Percentiles rank a stretch among this genome's conserved stretches.
Evolutionary conservation across 2,113 vertebrate genomes (phyloP).

Genomic region (Atrichornis clamosus): DNA sequence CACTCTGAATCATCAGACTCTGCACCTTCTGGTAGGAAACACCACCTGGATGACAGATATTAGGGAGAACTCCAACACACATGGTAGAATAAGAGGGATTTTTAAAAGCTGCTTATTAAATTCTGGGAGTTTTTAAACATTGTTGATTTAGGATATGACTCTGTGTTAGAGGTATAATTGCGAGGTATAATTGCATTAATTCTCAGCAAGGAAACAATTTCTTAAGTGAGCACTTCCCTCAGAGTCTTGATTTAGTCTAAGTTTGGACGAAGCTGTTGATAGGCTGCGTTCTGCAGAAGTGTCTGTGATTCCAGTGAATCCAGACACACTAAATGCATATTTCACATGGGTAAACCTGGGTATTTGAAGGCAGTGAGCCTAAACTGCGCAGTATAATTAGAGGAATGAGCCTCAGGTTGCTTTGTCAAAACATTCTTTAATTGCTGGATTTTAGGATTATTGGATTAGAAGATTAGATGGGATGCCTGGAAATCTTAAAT

Average conservation of each 20-base stretch:
- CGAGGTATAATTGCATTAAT: not conserved
- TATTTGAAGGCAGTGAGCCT: conserved; percentile 11
- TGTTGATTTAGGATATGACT: not conserved
- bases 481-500: conserved; percentile 35
- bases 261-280: not conserved
- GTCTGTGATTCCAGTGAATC: not conserved
- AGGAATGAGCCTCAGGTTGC: conserved; percentile 35
- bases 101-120: not conserved
- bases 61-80: not conserved
- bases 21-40: not conserved
- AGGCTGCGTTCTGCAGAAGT: not conserved
- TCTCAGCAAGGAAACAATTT: not conserved
- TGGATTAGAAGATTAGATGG: conserved; percentile 61
- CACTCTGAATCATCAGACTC: not conserved
- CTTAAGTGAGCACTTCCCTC: not conserved
- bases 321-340: not conserved
- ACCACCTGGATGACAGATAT: not conserved
- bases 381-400: conserved; percentile 19
- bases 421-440: conserved; percentile 58
- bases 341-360: not conserved
- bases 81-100: not conserved
- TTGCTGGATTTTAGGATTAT: conserved; percentile 59
- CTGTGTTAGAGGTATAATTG: not conserved
- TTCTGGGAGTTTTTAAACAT: not conserved
- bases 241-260: not conserved